Evolutionary conservation across 1,140 invertebrate species (phyloP).

Genomic region (Aphidius gifuensis): DNA sequence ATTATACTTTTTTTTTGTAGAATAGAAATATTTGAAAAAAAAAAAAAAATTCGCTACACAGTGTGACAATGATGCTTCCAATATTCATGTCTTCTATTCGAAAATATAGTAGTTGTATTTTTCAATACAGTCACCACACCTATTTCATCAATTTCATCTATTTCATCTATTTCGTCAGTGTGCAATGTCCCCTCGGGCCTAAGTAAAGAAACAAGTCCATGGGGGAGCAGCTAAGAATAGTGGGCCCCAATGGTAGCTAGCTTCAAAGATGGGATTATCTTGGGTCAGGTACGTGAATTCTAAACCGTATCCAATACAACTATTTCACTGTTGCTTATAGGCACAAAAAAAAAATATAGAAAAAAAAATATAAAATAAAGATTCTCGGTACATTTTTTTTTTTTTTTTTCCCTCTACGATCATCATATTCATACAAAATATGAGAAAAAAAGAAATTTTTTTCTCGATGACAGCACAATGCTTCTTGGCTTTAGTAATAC

Average conservation of each 20-base stretch:
- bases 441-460: no score
- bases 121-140: not conserved
- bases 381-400: not conserved
- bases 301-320: conserved; percentile 14
- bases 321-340: conserved; percentile 6
- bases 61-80: conserved; percentile 32
- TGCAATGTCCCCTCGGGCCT: no score
- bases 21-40: not conserved
- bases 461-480: no score
- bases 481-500: no score
- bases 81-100: no score
- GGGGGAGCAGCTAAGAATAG: conserved; percentile 41
- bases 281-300: conserved; percentile 41
- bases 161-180: no score
- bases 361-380: no score
- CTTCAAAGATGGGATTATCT: conserved; percentile 50
- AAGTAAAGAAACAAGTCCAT: conserved; percentile 29
- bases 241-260: conserved; percentile 27
- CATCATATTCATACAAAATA: no score
- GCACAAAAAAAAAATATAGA: no score
- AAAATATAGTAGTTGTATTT: not conserved
- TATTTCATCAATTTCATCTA: not conserved
- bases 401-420: no score
- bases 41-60: conserved; percentile 29
- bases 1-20: no score